A percentile compares a stretch with the other conserved stretches of the same genome.
Evolutionary conservation across 2,113 vertebrate species (phyloP).

Genomic region (Hemicordylus capensis): DNA sequence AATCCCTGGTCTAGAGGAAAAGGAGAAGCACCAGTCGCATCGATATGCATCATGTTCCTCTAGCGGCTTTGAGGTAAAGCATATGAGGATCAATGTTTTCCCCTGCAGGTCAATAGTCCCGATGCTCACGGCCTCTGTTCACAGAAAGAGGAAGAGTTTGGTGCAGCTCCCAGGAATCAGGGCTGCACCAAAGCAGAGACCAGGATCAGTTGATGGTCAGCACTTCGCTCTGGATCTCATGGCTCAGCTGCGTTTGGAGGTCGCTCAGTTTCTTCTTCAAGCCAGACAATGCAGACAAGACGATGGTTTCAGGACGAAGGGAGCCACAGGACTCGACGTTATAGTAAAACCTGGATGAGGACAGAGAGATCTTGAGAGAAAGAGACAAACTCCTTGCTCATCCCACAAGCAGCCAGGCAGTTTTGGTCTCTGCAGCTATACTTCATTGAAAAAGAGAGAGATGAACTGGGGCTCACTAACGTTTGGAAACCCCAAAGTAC

Average conservation of each 20-base stretch:
- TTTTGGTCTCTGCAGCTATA: no score
- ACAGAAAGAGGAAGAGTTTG: not conserved
- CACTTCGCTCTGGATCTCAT: slow-evolving; percentile 95
- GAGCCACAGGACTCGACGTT: slow-evolving; percentile 97
- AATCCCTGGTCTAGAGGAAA: no score
- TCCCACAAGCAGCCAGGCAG: no score
- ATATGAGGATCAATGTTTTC: not conserved
- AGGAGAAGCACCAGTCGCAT: accelerated
- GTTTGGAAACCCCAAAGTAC: no score
- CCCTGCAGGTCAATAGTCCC: accelerated
- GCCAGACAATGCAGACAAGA: slow-evolving; percentile 90
- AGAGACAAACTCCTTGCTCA: no score
- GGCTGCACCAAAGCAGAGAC: not conserved
- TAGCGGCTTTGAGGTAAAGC: not conserved
- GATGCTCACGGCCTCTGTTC: no score
- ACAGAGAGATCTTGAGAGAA: not conserved
- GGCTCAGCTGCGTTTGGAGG: slow-evolving; percentile 95
- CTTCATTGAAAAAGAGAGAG: not conserved
- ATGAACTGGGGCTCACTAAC: no score
- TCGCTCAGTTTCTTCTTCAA: slow-evolving; percentile 98
- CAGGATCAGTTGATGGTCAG: slow-evolving; percentile 90
- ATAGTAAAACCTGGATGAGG: slow-evolving; percentile 89
- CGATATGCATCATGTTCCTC: not conserved
- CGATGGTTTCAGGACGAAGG: slow-evolving; percentile 93
- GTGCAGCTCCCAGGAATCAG: not conserved